Base-by-base conservation (phyloP, 2,888 invertebrate species). In the Heliconius sara region DNA sequence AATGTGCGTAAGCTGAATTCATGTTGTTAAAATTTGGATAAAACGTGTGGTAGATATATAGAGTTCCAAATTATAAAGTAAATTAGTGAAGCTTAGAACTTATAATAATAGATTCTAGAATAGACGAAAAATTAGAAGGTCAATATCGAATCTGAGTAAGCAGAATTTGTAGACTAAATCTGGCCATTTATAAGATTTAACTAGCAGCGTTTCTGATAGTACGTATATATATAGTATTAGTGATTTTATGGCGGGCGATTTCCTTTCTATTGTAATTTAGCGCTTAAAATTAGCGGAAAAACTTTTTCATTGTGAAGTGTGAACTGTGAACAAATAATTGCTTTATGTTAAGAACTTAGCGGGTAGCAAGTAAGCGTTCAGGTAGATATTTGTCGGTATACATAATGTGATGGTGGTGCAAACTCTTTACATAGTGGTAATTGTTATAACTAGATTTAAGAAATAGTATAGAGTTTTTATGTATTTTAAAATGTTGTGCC, bases 381-480 rank as follows among this genome's bases (percentile, higher is more conserved):
- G 81, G 82, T 83, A 84, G 81, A 81, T 78, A 81, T 83, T 83
- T 83, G 83, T 78, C 81, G 87, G 89, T 88, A 92, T 88, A 86
- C 87, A 89, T 87, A 85, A 86, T 90, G 89, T 91, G 86, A 93
- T 94, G 95, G 95, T 95, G 95, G 95, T 95, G 95, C 95, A 95
- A 95, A 93, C 94, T 95, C 93, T 91, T 88, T 85, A 83, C 86
- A 86, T 92, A 91, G 91, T 86, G 88, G 88, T 89, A 89, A 89
- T 90, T 88, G 76, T 81, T 84, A 89, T 85, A 88, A 87, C 88
- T 93, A 93, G 90, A 85, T 88, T 87, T 94, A 93, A 93, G 92
- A 89, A 81, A 87, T 90, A 89, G 90, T 86, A 88, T 90, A 90
- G 89, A 82, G 83, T 84, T 85, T 85, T 86, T 87, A 84, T 88